A percentile compares a stretch with the other conserved stretches of the same genome.
Evolutionary conservation across 64 coral and sea anemone species (phyloP).

Genomic region (Porites australiensis): DNA sequence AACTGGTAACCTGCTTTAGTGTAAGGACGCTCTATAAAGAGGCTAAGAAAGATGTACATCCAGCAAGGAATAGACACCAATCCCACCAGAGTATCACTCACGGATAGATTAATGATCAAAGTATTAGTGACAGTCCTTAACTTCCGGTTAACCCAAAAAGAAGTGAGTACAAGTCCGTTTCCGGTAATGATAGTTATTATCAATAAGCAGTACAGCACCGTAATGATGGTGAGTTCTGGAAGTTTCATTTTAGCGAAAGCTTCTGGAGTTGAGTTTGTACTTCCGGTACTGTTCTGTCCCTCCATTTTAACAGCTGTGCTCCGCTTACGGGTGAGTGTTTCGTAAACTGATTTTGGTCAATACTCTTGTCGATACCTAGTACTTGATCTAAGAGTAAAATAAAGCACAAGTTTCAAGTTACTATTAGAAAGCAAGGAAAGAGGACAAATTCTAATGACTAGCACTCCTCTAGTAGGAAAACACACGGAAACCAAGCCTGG

Average conservation of each 20-base stretch:
- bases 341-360: not conserved
- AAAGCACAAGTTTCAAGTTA: no score
- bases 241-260: not conserved
- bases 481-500: no score
- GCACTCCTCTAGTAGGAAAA: no score
- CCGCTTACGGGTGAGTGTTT: not conserved
- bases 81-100: conserved; percentile 88
- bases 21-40: conserved; percentile 10
- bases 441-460: no score
- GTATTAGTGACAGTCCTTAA: conserved; percentile 87
- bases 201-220: conserved; percentile 66
- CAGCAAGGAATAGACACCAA: conserved; percentile 89
- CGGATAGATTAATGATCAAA: conserved; percentile 74
- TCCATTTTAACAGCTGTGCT: not conserved
- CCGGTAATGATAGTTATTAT: conserved; percentile 68
- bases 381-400: no score
- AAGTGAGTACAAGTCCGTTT: conserved; percentile 85
- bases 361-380: no score
- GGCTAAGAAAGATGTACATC: conserved; percentile 74
- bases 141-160: conserved; percentile 85
- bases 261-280: conserved; percentile 5
- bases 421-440: no score
- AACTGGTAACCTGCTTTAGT: conserved; percentile 58
- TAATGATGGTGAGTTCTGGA: conserved; percentile 38
- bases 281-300: conserved; percentile 2